Base-by-base conservation (phyloP, 2,888 invertebrate species). In the Tenthredo scrophulariae region DNA sequence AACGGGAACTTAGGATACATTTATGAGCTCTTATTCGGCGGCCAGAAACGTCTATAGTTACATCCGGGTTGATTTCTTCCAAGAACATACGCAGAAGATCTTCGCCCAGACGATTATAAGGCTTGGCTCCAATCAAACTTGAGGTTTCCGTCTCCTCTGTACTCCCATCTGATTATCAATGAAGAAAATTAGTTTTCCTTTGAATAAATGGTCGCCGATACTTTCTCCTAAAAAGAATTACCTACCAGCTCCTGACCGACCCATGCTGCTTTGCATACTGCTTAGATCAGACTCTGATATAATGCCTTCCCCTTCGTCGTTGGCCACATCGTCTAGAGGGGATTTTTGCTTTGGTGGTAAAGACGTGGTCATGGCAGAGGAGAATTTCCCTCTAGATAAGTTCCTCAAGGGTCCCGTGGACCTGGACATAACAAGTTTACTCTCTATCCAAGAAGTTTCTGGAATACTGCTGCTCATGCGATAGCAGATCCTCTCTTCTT, bases 41-140 rank as follows among this genome's bases (percentile, higher is more conserved):
- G 0, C 97, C 98, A 67, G 96, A 96, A 15, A 98, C 97, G 92
- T 98, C 97, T 13, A 98, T 96, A 6, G 96, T 95, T 72, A 98
- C 97, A 92, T 98, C 98, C 0, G 98, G 97, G 87, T 97, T 97
- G 84, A 98, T 97, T 94, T 98, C 98, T 91, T 98, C 97, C 86
- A 98, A 93, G 92, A 98, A 98, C 98, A 98, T 98, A 87, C 97
- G 95, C 43, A 98, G 94, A 84, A 98, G 94, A 93, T 98, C 98
- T 91, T 98, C 97, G 0, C 98, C 98, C 13, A 98, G 94, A 70
- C 97, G 88, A 79, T 93, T 93, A 70, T 92, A 92, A 0, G 93
- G 93, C 83, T 92, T 93, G 26, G 89, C 89, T 7, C 91, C 89
- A 50, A 91, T 92, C 84, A 93, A 91, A 87, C 93, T 93, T 4